Percentiles rank a stretch among this genome's conserved stretches.
phyloP scores from a whole-genome alignment of 2,888 invertebrate species.

The Agrilus biguttatus region DNA sequence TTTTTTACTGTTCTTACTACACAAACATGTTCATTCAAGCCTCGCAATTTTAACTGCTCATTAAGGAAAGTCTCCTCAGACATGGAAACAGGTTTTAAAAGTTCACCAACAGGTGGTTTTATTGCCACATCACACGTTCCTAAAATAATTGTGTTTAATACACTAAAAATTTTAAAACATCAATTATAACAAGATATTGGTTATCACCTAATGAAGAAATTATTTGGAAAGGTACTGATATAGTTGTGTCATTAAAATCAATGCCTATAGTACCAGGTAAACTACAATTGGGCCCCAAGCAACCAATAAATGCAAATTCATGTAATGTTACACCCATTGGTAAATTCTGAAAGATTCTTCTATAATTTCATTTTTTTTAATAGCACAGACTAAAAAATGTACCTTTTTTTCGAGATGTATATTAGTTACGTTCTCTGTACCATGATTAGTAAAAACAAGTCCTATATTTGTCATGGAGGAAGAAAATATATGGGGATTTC shows the following conservation, averaged over 20 bases:
- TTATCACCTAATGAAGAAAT: conserved; percentile 41
- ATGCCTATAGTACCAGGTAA: conserved; percentile 61
- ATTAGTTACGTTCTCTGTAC: conserved; percentile 45
- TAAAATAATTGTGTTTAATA: conserved; percentile 15
- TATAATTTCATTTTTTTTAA: not conserved
- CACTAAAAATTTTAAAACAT: not conserved
- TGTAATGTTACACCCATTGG: conserved; percentile 59
- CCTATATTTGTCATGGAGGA: conserved; percentile 70
- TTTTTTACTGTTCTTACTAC: conserved; percentile 21
- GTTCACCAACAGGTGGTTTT: conserved; percentile 76
- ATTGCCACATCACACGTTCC: conserved; percentile 48
- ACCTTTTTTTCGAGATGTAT: conserved; percentile 64
- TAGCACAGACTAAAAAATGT: conserved; percentile 7
- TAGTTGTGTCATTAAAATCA: conserved; percentile 87
- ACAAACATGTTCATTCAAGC: conserved; percentile 75
- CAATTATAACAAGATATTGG: conserved; percentile 9
- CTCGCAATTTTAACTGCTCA: conserved; percentile 66
- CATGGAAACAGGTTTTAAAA: conserved; percentile 68
- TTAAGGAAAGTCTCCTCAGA: conserved; percentile 52
- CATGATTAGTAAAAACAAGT: conserved; percentile 61
- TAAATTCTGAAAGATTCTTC: conserved; percentile 34
- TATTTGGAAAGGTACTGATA: conserved; percentile 71
- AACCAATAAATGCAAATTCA: conserved; percentile 55
- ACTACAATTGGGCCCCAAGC: conserved; percentile 48
- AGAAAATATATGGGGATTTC: conserved; percentile 71